Conservation (phyloP, 2,888 invertebrate genomes). For the Calameuta pallipes region DNA sequence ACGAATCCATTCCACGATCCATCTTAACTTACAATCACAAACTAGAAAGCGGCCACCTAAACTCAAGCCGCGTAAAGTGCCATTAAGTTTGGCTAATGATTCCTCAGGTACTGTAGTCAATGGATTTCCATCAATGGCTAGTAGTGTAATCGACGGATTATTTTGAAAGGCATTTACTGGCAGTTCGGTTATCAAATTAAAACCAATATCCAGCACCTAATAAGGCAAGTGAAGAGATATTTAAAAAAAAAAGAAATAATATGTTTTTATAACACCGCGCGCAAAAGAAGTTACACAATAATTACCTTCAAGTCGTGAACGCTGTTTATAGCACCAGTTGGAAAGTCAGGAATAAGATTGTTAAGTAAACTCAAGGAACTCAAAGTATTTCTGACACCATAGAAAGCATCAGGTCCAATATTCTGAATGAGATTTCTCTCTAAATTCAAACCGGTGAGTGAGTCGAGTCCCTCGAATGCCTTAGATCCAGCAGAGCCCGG, state of each 20-base stretch:
- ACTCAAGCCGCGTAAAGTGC: slow-evolving; percentile 85
- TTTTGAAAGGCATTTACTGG: slow-evolving; percentile 84
- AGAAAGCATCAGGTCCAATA: slow-evolving; percentile 81
- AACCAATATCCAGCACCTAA: slow-evolving; percentile 89
- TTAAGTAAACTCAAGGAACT: slow-evolving; percentile 91
- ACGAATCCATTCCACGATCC: slow-evolving; percentile 92
- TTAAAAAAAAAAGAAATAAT: not conserved
- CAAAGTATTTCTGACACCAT: slow-evolving; percentile 82
- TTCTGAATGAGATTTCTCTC: slow-evolving; percentile 88
- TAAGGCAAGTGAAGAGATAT: not conserved
- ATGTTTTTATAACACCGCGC: not conserved
- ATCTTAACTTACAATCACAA: slow-evolving; percentile 88
- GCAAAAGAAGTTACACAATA: slow-evolving; percentile 7
- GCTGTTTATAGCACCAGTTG: slow-evolving; percentile 81
- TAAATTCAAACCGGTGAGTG: slow-evolving; percentile 87
- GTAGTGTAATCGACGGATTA: slow-evolving; percentile 85
- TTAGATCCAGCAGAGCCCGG: slow-evolving; percentile 77
- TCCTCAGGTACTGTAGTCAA: slow-evolving; percentile 84
- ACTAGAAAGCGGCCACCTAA: slow-evolving; percentile 88
- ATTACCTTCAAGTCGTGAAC: slow-evolving; percentile 80
- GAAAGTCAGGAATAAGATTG: slow-evolving; percentile 89
- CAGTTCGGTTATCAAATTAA: slow-evolving; percentile 86
- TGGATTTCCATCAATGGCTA: slow-evolving; percentile 93
- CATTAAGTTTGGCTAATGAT: slow-evolving; percentile 82
- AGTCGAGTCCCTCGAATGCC: slow-evolving; percentile 82